Base-by-base conservation (phyloP, 2,797 vertebrate genomes). In the Melanotaenia parkinsoni region DNA sequence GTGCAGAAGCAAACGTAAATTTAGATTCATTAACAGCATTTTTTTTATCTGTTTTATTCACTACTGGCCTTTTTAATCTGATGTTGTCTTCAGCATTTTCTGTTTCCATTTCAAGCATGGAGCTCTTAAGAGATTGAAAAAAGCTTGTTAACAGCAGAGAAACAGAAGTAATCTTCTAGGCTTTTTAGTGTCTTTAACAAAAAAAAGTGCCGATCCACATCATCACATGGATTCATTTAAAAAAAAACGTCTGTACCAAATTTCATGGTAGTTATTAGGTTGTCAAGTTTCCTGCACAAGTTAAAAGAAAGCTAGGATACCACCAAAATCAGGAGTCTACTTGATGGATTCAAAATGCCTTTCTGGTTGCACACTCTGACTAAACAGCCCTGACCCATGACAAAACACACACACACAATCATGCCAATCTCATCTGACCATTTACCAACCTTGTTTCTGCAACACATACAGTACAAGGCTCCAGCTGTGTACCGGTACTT, bases 401-500 rank as follows among this genome's bases (percentile, higher is more conserved):
- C 50, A 22, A n/a, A 32, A 62, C 24, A 30, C 16, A 38, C 51
- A 38, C 51, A 64, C 32, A 50, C 18, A 67, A 5, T 28, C n/a
- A 16, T 1, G 1, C 51, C 60, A 63, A 53, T 58, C 62, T 50
- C 65, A 79, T 24, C 50, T 74, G 56, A 70, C 32, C 10, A 62
- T 24, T 70, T 70, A 40, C 51, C 73, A 51, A 16, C 16, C 40
- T 10, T 54, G 32, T 59, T 32, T 63, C 38, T 77, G 47, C 16
- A 61, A 43, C 62, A 74, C 58, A 56, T 33, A 37, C 68, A 58
- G 68, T 65, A 65, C 67, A 56, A 50, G 57, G 13, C 32, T 79
- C 74, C 74, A 83, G 79, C 68, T 76, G 67, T 66, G 28, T 28
- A 28, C 28, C 28, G 3, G 64, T 45, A 64, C 65, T 12, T 59